phyloP scores from a whole-genome alignment of 1,140 invertebrate species.

The Cecropterus lyciades region DNA sequence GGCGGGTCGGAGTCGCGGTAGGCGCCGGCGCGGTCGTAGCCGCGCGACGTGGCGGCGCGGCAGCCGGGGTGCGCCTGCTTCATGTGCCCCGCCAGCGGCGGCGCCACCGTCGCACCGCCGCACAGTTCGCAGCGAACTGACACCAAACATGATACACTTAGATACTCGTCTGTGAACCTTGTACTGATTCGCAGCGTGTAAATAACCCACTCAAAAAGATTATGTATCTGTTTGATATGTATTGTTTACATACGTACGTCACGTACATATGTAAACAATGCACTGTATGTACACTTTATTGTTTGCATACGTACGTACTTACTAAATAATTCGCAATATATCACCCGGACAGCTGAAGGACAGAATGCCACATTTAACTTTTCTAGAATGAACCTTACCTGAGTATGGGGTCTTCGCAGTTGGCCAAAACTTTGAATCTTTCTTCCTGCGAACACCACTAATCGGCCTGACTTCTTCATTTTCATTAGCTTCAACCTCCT shows the following conservation, averaged over 20 bases:
- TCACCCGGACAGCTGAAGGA: no score
- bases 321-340: no score
- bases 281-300: no score
- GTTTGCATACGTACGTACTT: no score
- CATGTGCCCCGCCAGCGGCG: slow-evolving; percentile 96
- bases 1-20: slow-evolving; percentile 52
- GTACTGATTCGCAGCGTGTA: no score
- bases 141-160: not conserved
- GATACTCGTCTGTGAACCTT: no score
- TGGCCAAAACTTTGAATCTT: slow-evolving; percentile 51
- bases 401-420: slow-evolving; percentile 51
- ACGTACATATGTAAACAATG: no score
- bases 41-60: slow-evolving; percentile 89
- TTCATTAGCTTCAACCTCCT: slow-evolving; percentile 59
- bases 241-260: no score
- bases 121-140: slow-evolving; percentile 94
- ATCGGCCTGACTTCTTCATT: slow-evolving; percentile 53
- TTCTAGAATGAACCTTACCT: slow-evolving; percentile 46
- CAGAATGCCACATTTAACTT: no score
- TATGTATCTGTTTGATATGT: no score
- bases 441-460: slow-evolving; percentile 56
- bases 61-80: slow-evolving; percentile 95
- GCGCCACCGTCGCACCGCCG: slow-evolving; percentile 88
- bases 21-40: slow-evolving; percentile 67
- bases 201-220: no score